A percentile compares a stretch with the other conserved stretches of the same genome.
phyloP scores from a whole-genome alignment of 2,797 vertebrate species.

The Poeciliopsis presidionis region DNA sequence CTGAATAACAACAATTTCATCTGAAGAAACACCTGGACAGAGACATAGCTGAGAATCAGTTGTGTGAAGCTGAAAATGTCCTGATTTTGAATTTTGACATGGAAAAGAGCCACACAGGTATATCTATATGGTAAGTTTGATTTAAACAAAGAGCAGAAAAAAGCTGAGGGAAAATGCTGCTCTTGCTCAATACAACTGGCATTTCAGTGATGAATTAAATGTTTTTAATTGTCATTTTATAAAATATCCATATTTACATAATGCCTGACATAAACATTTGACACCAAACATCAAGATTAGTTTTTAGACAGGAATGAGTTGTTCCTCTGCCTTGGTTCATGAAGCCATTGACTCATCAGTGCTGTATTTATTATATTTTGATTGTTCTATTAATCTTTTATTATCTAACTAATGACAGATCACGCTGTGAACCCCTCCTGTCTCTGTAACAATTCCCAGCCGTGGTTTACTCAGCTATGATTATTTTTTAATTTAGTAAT shows the following conservation, averaged over 20 bases:
- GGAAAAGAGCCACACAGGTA: neutral
- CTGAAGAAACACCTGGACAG: conserved; percentile 31
- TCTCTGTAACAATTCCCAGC: neutral
- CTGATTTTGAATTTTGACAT: neutral
- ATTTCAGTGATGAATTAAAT: neutral
- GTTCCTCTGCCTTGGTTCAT: neutral
- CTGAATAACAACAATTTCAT: conserved; percentile 15
- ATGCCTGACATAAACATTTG: neutral
- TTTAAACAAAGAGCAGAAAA: neutral
- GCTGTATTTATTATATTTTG: neutral
- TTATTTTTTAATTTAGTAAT: neutral
- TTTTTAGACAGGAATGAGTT: neutral
- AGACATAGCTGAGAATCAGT: neutral
- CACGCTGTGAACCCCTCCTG: neutral
- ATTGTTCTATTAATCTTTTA: neutral
- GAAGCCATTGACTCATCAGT: neutral
- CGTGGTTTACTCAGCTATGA: neutral
- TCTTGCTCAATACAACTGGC: neutral
- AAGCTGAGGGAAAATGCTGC: neutral
- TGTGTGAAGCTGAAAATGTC: neutral
- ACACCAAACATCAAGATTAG: neutral
- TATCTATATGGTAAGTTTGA: neutral
- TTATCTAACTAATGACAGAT: neutral
- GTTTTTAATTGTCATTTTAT: neutral
- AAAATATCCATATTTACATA: neutral